Evolutionary conservation across 2,888 invertebrate genomes (phyloP).

Genomic region (Tenthredo scrophulariae): DNA sequence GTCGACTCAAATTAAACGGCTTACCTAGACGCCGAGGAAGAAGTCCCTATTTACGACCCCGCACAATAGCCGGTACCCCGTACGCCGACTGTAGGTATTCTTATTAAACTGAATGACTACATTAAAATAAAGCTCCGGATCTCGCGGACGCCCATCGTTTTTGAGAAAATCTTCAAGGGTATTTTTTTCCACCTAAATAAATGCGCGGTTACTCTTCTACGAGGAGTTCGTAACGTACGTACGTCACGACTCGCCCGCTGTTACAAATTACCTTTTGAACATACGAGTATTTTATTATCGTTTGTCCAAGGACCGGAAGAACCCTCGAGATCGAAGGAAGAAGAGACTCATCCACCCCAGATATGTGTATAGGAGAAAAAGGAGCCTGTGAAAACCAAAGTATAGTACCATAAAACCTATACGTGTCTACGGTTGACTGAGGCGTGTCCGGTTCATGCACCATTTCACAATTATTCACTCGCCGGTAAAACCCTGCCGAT

Average conservation of each 20-base stretch:
- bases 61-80: too few relatives aligned
- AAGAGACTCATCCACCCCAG: not conserved
- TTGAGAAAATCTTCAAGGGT: not conserved
- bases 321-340: not conserved
- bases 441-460: conserved; percentile 61
- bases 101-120: not conserved
- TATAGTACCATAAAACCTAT: conserved; percentile 32
- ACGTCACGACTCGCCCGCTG: not conserved
- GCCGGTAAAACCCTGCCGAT: not conserved
- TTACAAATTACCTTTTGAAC: conserved; percentile 48
- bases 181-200: not conserved
- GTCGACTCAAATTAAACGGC: conserved; percentile 34
- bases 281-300: conserved; percentile 45
- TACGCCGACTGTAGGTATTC: not conserved
- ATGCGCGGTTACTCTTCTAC: not conserved
- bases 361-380: not conserved
- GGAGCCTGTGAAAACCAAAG: not conserved
- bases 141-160: not conserved
- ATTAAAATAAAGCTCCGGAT: conserved; percentile 17
- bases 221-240: not conserved
- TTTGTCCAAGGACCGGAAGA: not conserved
- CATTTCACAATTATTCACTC: conserved; percentile 62
- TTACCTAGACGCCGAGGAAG: conserved; percentile 14
- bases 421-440: conserved; percentile 35
- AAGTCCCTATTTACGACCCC: conserved; percentile 24